Percentiles rank a stretch among this genome's conserved stretches.
phyloP scores from a whole-genome alignment of 2,888 invertebrate genomes.

The Dicyrtoma fusca region DNA sequence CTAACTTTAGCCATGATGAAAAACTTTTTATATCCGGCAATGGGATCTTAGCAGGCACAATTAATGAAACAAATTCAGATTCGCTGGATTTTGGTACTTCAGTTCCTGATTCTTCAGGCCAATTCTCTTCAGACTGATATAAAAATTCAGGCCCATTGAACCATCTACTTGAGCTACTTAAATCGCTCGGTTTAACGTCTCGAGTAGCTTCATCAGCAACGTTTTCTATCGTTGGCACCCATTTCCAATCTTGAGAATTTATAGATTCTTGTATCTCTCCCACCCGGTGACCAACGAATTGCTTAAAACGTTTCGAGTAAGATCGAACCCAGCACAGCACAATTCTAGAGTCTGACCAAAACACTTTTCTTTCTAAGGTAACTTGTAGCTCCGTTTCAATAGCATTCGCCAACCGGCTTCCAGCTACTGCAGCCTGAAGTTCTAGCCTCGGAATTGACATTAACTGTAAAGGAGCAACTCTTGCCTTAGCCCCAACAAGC shows the following conservation, averaged over 20 bases:
- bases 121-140: constrained; percentile 5
- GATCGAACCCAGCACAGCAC: constrained; percentile 44
- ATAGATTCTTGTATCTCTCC: constrained; percentile 47
- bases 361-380: constrained; percentile 1
- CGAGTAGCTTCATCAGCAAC: constrained; percentile 49
- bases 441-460: constrained; percentile 45
- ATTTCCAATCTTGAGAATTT: constrained; percentile 40
- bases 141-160: constrained; percentile 48
- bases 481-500: constrained; percentile 22
- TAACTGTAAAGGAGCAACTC: constrained; percentile 37
- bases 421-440: constrained; percentile 41
- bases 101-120: constrained; percentile 31
- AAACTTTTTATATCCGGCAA: constrained; percentile 2
- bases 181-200: background rate
- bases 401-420: constrained; percentile 16
- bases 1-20: constrained; percentile 11
- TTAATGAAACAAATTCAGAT: background rate
- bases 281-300: constrained; percentile 46
- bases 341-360: constrained; percentile 46
- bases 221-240: constrained; percentile 44
- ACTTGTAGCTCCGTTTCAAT: constrained; percentile 24
- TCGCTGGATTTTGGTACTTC: too few species aligned
- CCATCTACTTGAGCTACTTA: constrained; percentile 37
- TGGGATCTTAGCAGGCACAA: too few species aligned
- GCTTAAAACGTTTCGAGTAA: constrained; percentile 34